phyloP scores from a whole-genome alignment of 2,888 invertebrate genomes.

The Bombylius discolor region DNA sequence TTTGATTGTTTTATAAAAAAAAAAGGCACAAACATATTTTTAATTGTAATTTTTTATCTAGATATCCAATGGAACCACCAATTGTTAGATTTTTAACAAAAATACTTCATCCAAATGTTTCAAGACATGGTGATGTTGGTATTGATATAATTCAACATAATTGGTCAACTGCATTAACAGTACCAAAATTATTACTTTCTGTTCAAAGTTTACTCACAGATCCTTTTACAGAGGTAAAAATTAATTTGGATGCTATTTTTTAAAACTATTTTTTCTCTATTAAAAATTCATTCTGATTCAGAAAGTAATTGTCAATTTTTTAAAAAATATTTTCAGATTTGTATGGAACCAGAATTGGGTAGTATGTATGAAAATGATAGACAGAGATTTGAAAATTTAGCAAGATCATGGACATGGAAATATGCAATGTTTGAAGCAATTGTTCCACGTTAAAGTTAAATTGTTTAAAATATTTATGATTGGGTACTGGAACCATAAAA shows the following conservation, averaged over 20 bases:
- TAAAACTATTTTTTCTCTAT: not conserved
- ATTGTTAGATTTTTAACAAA: conserved; percentile 84
- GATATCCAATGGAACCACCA: conserved; percentile 86
- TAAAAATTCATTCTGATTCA: not conserved
- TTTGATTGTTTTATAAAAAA: not conserved
- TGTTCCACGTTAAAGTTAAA: conserved; percentile 24
- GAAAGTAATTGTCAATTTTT: not conserved
- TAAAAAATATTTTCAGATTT: conserved; percentile 43
- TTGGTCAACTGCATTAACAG: conserved; percentile 88
- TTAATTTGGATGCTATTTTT: not conserved
- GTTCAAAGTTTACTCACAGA: conserved; percentile 81
- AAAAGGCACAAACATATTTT: not conserved
- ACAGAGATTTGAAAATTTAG: conserved; percentile 62
- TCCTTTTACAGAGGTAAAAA: conserved; percentile 65
- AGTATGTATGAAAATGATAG: conserved; percentile 62
- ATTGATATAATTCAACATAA: conserved; percentile 92
- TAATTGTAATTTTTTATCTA: conserved; percentile 16
- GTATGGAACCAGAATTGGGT: conserved; percentile 81
- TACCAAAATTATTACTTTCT: conserved; percentile 77
- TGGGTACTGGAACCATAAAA: not conserved
- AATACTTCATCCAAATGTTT: conserved; percentile 89
- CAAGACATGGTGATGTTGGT: conserved; percentile 88
- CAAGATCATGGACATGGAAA: conserved; percentile 79
- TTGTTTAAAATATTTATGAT: not conserved
- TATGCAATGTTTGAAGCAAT: conserved; percentile 74